These are phyloP conservation scores for Cheirogaleus medius DNA, from an alignment of 2,113 vertebrate genomes.

Conservation along the genomic window DNA sequence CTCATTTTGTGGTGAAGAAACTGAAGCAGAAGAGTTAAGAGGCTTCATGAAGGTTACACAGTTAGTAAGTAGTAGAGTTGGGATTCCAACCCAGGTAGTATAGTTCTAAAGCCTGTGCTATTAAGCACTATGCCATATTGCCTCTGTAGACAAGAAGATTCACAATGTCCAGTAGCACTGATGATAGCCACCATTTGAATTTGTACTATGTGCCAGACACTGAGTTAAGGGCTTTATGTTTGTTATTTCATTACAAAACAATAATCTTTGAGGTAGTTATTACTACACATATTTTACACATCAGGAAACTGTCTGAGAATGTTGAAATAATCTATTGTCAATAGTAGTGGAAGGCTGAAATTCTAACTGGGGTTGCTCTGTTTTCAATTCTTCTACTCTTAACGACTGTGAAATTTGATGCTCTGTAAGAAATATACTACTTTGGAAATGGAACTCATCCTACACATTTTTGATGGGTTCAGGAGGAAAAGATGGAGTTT, in stretches of 20 bases:
- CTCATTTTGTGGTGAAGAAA: not conserved
- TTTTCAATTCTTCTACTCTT: not conserved
- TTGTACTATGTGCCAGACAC: not conserved
- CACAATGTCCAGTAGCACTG: not conserved
- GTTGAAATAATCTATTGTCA: not conserved
- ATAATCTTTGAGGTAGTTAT: not conserved
- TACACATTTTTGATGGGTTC: not conserved
- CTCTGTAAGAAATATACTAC: not conserved
- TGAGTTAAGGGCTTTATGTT: not conserved
- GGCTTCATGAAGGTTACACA: not conserved
- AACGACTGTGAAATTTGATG: not conserved
- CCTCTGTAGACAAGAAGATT: not conserved
- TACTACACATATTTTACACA: not conserved
- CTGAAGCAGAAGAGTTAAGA: not conserved
- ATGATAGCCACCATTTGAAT: not conserved
- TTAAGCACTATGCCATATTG: accelerated
- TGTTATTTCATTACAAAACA: not conserved
- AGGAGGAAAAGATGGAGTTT: not conserved
- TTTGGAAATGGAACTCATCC: not conserved
- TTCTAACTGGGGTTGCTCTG: not conserved
- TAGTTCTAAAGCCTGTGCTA: not conserved
- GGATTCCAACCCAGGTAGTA: not conserved
- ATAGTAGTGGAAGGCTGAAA: not conserved
- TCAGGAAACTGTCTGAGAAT: not conserved
- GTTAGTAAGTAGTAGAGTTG: not conserved